Conservation (phyloP, 2,797 vertebrate species). For the Melopsittacus undulatus region DNA sequence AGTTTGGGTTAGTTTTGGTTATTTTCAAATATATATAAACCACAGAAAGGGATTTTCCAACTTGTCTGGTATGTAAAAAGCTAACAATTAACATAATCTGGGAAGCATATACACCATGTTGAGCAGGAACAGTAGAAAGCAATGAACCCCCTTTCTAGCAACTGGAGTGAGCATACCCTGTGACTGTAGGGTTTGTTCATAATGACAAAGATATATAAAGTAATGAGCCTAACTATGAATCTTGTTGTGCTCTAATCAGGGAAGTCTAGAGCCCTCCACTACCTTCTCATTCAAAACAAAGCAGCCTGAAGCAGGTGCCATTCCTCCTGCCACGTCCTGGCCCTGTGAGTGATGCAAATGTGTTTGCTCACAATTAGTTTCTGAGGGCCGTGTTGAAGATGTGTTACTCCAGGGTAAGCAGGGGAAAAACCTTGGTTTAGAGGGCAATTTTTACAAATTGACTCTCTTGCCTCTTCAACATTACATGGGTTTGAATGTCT, state of each 20-base stretch:
- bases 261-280: not conserved
- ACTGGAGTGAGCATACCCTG: rapidly evolving
- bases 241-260: not conserved
- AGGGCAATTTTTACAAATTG: not conserved
- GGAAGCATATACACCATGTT: not conserved
- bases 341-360: not conserved
- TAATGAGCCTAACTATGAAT: not conserved
- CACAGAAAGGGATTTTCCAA: not conserved
- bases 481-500: not conserved
- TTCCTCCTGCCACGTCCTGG: not conserved
- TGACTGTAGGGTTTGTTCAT: not conserved
- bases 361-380: not conserved
- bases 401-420: not conserved
- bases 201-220: not conserved
- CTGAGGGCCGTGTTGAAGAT: not conserved
- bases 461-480: not conserved
- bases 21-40: not conserved
- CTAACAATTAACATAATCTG: not conserved
- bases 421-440: not conserved
- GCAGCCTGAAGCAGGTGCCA: not conserved
- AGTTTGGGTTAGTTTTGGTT: not conserved
- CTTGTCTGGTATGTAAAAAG: not conserved
- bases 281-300: not conserved
- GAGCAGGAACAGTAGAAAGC: not conserved
- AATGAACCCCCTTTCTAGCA: not conserved